Percentiles rank a stretch among this genome's conserved stretches.
These are phyloP conservation scores for Lepidothrix coronata DNA, from an alignment of 2,113 vertebrate genomes.

Conservation along the genomic window DNA sequence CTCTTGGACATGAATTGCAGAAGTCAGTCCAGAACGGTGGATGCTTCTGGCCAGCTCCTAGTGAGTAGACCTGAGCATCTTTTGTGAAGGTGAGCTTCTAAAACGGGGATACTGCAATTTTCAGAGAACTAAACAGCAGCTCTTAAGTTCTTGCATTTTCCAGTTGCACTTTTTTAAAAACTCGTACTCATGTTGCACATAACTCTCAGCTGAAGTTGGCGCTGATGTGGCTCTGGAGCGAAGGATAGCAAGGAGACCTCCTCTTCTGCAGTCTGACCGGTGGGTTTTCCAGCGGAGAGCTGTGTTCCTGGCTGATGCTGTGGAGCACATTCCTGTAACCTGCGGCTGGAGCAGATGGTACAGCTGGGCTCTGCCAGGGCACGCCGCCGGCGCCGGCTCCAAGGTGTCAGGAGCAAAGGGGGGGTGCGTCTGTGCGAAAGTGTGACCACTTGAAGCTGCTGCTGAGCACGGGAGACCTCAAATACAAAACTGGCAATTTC, in stretches of 20 bases:
- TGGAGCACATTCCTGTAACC: conserved; percentile 20
- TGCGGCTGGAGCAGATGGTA: conserved; percentile 17
- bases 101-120: conserved; percentile 78
- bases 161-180: conserved; percentile 29
- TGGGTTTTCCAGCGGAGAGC: conserved; percentile 4
- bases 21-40: conserved; percentile 17
- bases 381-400: neutral
- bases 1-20: neutral
- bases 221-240: conserved; percentile 27
- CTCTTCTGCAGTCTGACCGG: conserved; percentile 21
- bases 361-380: neutral
- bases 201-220: conserved; percentile 63
- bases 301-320: conserved; percentile 32
- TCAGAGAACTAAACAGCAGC: conserved; percentile 67
- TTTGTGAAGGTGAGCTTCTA: conserved; percentile 43
- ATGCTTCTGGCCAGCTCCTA: conserved; percentile 18
- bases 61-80: conserved; percentile 8
- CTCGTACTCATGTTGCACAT: conserved; percentile 76
- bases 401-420: neutral
- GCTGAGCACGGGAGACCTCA: conserved; percentile 59
- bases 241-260: conserved; percentile 24
- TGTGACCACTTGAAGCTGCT: conserved; percentile 65
- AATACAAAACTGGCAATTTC: neutral
- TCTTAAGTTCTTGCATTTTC: conserved; percentile 69
- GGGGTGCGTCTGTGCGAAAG: neutral